Evolutionary conservation across 2,888 invertebrate genomes (phyloP).

Genomic region (Macrophya annulata): DNA sequence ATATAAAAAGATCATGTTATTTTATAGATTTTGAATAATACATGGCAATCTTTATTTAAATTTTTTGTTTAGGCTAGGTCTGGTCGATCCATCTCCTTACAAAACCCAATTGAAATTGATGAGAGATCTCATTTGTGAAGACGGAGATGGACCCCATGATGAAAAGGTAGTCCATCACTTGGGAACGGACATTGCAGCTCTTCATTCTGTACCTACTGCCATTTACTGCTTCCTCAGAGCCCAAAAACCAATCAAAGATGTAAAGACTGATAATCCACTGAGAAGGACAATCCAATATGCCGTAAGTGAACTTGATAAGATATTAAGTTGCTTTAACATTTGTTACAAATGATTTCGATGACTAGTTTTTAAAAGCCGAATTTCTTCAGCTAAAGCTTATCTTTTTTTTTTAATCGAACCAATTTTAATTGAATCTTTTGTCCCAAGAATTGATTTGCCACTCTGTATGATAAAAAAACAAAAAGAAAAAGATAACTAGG

Average conservation of each 20-base stretch:
- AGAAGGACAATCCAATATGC: constrained; percentile 86
- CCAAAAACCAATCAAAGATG: constrained; percentile 79
- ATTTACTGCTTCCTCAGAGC: constrained; percentile 86
- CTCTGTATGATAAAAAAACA: not conserved
- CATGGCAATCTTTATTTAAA: not conserved
- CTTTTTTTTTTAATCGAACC: not conserved
- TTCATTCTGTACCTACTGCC: constrained; percentile 88
- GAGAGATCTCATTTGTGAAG: constrained; percentile 80
- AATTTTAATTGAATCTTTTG: not conserved
- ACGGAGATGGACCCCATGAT: constrained; percentile 78
- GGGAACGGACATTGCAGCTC: constrained; percentile 84
- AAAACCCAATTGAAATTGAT: constrained; percentile 81
- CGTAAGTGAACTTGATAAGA: constrained; percentile 64
- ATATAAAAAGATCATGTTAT: not conserved
- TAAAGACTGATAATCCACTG: constrained; percentile 82
- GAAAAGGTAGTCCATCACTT: constrained; percentile 81
- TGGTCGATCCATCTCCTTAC: constrained; percentile 80
- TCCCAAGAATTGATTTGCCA: not conserved
- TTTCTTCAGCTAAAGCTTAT: not conserved
- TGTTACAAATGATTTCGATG: not conserved
- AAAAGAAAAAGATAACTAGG: not conserved
- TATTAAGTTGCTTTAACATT: not conserved
- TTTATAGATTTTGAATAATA: constrained; percentile 10
- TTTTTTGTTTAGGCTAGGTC: constrained; percentile 70
- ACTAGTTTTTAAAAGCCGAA: not conserved